Conservation (phyloP, 2,888 invertebrate genomes). For the Pocota personata region DNA sequence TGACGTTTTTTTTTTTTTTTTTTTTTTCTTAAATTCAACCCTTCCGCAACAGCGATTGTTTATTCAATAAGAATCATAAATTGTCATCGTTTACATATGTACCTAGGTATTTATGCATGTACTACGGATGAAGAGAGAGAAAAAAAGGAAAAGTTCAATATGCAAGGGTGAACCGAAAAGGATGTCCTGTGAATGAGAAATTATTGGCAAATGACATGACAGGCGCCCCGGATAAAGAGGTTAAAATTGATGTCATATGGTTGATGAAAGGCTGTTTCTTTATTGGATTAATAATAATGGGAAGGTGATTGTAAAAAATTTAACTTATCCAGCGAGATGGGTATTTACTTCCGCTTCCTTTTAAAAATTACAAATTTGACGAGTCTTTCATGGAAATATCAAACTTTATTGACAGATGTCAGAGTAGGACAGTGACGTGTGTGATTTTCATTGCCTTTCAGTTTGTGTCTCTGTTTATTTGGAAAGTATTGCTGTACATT, state of each 20-base stretch:
- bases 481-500: no score
- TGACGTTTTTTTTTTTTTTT: not conserved
- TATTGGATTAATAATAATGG: conserved; percentile 44
- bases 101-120: no score
- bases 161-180: conserved; percentile 11
- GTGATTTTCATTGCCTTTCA: not conserved
- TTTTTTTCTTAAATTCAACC: not conserved
- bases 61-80: conserved; percentile 67
- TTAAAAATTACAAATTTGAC: not conserved
- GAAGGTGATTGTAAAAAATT: conserved; percentile 15
- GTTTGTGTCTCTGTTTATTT: not conserved
- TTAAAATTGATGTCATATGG: conserved; percentile 56
- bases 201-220: conserved; percentile 46
- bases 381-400: not conserved
- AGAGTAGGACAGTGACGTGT: not conserved
- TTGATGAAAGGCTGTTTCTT: conserved; percentile 17
- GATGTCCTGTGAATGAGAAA: conserved; percentile 67
- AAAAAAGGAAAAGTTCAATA: conserved; percentile 13
- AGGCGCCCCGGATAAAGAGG: conserved; percentile 34
- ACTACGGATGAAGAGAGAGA: not conserved
- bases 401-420: conserved; percentile 25
- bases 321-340: not conserved
- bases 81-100: conserved; percentile 41
- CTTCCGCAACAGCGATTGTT: conserved; percentile 25
- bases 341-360: not conserved